phyloP scores from a whole-genome alignment of 2,113 vertebrate species.

The Zosterops pallidus region DNA sequence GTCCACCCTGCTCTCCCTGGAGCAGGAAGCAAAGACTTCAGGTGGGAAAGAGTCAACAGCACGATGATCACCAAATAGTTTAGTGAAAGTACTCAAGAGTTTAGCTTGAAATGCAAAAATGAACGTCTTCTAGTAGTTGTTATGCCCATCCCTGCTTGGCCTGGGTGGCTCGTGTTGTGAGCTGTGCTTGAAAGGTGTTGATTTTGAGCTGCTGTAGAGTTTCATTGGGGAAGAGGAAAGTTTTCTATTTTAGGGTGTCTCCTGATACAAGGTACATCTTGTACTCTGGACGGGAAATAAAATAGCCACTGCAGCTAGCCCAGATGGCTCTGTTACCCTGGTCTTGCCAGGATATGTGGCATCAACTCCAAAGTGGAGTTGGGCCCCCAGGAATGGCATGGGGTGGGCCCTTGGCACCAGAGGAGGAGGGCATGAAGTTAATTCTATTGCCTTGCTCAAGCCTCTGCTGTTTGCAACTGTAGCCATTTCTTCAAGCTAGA shows the following conservation, averaged over 20 bases:
- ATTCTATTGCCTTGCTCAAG: not conserved
- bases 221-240: not conserved
- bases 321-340: accelerated
- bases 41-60: not conserved
- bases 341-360: accelerated
- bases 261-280: not conserved
- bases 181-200: accelerated
- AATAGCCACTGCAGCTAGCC: not conserved
- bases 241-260: not conserved
- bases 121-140: accelerated
- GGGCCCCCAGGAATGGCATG: accelerated
- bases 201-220: not conserved
- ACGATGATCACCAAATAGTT: not conserved
- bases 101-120: accelerated
- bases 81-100: not conserved
- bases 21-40: not conserved
- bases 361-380: accelerated
- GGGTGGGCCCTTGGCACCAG: accelerated
- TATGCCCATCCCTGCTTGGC: not conserved
- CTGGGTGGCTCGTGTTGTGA: accelerated
- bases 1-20: accelerated
- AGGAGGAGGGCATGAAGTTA: not conserved
- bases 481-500: not conserved
- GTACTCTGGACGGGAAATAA: not conserved
- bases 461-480: accelerated